phyloP scores from a whole-genome alignment of 2,797 vertebrate genomes.

The Martes flavigula region DNA sequence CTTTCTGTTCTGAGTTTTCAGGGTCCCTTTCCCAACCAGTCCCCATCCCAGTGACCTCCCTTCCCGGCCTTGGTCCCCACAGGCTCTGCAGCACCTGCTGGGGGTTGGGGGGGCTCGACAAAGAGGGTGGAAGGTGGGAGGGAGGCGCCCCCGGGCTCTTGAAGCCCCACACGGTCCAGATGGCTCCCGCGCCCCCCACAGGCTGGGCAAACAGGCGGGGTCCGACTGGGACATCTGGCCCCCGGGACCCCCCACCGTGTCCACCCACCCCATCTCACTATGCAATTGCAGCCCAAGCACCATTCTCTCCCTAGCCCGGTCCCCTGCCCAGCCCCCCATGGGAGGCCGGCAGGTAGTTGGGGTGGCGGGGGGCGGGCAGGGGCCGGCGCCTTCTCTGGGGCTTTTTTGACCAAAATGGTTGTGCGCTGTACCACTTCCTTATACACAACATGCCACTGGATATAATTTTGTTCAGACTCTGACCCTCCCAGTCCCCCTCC shows the following conservation, averaged over 20 bases:
- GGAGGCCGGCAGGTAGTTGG: background rate
- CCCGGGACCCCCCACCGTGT: background rate
- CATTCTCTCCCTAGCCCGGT: background rate
- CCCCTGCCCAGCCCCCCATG: background rate
- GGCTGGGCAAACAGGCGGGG: background rate
- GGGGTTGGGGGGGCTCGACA: background rate
- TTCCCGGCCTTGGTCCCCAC: background rate
- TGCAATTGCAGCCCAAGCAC: conserved; percentile 78
- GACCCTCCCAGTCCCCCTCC: conserved; percentile 66
- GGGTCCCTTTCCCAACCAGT: background rate
- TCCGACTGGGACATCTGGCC: background rate
- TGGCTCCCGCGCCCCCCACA: background rate
- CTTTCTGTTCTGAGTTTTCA: background rate
- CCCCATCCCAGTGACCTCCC: background rate
- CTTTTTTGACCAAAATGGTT: conserved; percentile 85
- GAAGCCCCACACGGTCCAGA: background rate
- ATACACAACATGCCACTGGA: conserved; percentile 77
- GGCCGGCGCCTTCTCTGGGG: conserved; percentile 81
- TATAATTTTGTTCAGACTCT: conserved; percentile 78
- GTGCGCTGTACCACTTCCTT: conserved; percentile 83
- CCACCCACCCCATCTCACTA: conserved; percentile 81
- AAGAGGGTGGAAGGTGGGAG: background rate
- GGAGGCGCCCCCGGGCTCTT: background rate
- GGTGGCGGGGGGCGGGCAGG: background rate
- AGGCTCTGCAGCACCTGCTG: background rate